phyloP scores from a whole-genome alignment of 2,797 vertebrate genomes.

The Anguilla obscura region DNA sequence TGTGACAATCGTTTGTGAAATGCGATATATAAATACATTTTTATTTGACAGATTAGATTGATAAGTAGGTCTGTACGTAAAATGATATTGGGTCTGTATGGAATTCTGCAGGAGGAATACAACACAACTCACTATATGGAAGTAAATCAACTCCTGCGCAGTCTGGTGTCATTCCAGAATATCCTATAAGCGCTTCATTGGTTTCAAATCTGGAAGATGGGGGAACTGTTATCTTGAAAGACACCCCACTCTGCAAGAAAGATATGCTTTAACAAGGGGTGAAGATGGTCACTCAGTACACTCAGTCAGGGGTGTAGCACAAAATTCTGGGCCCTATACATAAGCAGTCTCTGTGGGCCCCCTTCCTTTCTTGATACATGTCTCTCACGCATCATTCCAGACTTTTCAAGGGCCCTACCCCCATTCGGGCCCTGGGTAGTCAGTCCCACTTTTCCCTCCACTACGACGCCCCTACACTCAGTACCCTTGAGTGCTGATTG shows the following conservation, averaged over 20 bases:
- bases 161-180: not conserved
- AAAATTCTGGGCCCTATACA: no score
- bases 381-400: no score
- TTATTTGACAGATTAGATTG: no score
- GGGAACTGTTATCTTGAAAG: not conserved
- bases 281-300: not conserved
- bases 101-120: not conserved
- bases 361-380: no score
- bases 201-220: not conserved
- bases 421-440: no score
- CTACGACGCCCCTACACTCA: no score
- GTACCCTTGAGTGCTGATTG: not conserved
- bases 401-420: no score
- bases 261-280: not conserved
- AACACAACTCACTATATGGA: not conserved
- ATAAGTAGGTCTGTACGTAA: not conserved
- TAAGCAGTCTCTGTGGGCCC: no score
- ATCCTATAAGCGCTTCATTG: not conserved
- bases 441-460: no score
- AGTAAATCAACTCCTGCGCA: not conserved
- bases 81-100: not conserved
- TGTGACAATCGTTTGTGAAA: no score
- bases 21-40: no score
- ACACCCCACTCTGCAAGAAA: not conserved
- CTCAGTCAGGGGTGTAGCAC: no score